Base-by-base conservation (phyloP, 1,140 invertebrate genomes). In the Phocides pigmalion region DNA sequence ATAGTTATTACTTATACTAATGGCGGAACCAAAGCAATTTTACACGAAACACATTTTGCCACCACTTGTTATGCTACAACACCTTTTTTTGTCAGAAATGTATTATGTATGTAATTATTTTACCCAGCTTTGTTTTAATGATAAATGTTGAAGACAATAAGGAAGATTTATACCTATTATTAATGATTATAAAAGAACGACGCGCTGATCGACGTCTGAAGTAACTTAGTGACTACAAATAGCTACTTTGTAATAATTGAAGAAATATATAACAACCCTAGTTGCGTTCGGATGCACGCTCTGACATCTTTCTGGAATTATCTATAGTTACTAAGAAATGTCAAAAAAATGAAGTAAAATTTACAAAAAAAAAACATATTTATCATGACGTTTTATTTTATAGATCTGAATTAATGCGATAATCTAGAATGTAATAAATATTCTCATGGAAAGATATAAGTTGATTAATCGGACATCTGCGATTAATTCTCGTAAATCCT, bases 141-240 rank as follows among this genome's bases (percentile, higher is more conserved):
- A 79, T 83, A 76, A 84, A 88, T 79, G 81, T 84, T 87, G 83
- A 90, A 89, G 88, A 90, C 88, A 90, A 90, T 90, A 90, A 90
- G 82, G 84, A 83, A 90, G 84, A 89, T 84, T 88, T 88, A 84
- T 90, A 90, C 80, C 77, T 89, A 88, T 82, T 79, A 88, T 82
- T 80, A 86, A 86, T 76, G 72, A 81, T 82, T 82, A 76, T 84
- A 81, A 85, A 82, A 77, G 76, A 90, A 74, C 69, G 79, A 81
- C 72, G 79, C 83, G 71, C 81, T 76, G 83, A 85, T 79, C 76
- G 82, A 88, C 84, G 82, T 86, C 78, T 86, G 76, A 82, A 85
- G 76, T 85, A 82, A 74, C 54, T 47, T 58, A 63, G 41, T 67
- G 17, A 62, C 42, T 49, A 63, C 59, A 56, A 56, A 64, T 72